Percentiles rank a stretch among this genome's conserved stretches.
These are phyloP conservation scores for Barypeithes pellucidus DNA, from an alignment of 2,888 invertebrate genomes.

Conservation along the genomic window DNA sequence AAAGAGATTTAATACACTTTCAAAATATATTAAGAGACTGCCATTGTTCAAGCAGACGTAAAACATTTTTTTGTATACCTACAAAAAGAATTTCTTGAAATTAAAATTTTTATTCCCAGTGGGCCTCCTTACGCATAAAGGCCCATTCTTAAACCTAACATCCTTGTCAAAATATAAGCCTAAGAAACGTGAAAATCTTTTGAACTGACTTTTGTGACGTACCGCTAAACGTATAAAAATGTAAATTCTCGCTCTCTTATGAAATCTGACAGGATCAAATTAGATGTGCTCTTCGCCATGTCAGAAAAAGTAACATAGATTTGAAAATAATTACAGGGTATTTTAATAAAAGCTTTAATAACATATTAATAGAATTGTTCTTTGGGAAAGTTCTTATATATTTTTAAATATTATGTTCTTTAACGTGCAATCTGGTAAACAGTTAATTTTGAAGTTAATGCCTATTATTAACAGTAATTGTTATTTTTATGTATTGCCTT, in stretches of 20 bases:
- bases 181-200: slow-evolving; percentile 59
- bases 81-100: background rate
- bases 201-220: slow-evolving; percentile 60
- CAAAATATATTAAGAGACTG: background rate
- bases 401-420: too few relatives aligned
- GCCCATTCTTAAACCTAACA: slow-evolving; percentile 42
- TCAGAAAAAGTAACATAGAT: slow-evolving; percentile 34
- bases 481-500: too few relatives aligned
- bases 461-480: too few relatives aligned
- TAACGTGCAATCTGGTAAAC: too few relatives aligned
- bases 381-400: background rate
- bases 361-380: slow-evolving; percentile 4
- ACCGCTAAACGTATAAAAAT: slow-evolving; percentile 55
- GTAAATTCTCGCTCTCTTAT: slow-evolving; percentile 51
- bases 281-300: slow-evolving; percentile 45
- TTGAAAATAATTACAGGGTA: slow-evolving; percentile 38
- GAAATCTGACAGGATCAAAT: slow-evolving; percentile 51
- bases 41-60: background rate
- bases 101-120: slow-evolving; percentile 27
- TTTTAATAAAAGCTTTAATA: slow-evolving; percentile 21
- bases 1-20: too few relatives aligned
- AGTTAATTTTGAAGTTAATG: too few relatives aligned
- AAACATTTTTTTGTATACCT: background rate
- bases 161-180: slow-evolving; percentile 58
- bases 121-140: slow-evolving; percentile 5